These are phyloP conservation scores for Ameiurus melas DNA, from an alignment of 2,113 vertebrate species.

Conservation along the genomic window DNA sequence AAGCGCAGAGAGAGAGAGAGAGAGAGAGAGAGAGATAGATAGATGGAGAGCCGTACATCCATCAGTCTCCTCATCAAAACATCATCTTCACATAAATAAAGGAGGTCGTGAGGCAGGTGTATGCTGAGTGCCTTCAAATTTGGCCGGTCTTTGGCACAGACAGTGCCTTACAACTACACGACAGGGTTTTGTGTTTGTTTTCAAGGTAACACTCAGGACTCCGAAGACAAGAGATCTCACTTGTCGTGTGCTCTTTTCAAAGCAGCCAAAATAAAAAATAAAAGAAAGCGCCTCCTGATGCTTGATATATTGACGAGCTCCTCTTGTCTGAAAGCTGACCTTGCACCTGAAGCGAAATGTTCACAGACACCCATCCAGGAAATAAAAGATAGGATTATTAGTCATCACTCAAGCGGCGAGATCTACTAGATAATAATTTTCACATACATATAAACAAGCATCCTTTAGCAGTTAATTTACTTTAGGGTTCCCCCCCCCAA, in stretches of 20 bases:
- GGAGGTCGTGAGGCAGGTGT: conserved; percentile 3
- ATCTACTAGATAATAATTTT: not conserved
- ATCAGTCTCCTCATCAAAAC: conserved; percentile 36
- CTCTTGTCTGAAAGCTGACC: conserved; percentile 57
- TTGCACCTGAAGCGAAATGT: conserved; percentile 46
- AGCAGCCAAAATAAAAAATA: conserved; percentile 45
- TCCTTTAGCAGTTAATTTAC: not conserved
- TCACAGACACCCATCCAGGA: not conserved
- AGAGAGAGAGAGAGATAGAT: not conserved
- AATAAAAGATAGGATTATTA: not conserved
- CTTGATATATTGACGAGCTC: conserved; percentile 55
- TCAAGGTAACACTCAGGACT: conserved; percentile 33
- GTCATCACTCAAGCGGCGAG: not conserved
- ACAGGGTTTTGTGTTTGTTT: conserved; percentile 16
- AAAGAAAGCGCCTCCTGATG: conserved; percentile 7
- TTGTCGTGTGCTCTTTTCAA: conserved; percentile 28
- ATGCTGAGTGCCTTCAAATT: not conserved
- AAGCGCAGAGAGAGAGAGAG: not conserved
- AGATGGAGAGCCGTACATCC: not conserved
- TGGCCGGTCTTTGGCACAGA: not conserved
- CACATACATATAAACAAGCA: not conserved
- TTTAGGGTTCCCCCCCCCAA: not conserved
- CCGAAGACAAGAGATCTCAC: conserved; percentile 14
- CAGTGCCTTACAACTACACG: not conserved
- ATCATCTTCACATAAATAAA: conserved; percentile 40